Base-by-base conservation (phyloP, 2,113 vertebrate genomes). In the Cathartes aura region DNA sequence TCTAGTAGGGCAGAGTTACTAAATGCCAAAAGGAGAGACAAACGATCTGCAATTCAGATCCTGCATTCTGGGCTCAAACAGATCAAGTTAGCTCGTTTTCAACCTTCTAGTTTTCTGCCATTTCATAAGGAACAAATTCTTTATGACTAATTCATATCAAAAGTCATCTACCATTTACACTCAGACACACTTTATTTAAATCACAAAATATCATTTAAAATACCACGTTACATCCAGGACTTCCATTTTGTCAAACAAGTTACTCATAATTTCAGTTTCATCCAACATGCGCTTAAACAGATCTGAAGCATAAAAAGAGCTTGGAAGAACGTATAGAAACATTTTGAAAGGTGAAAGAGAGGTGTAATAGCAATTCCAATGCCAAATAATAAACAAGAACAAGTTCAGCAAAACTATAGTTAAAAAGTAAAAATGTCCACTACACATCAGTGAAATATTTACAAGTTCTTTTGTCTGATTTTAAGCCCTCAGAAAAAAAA, bases 1-100 rank as follows among this genome's bases (percentile, higher is more conserved):
- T 92, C 68, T 85, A 96, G 90, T 78, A 92, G 92, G 94, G 93
- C 91, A 97, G 87, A 98, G 94, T 97, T 97, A 95, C 82, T 87
- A 95, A 97, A 98, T 95, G 95, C 67, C 97, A 97, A 90, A 94
- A 84, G 91, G 93, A 96, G 58, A 88, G 72, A 82, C 9, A 48
- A 74, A 74, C 12, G 34, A 93, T 63, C 60, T 85, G 79, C 67
- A 73, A 55, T 62, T 89, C 76, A 64, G 80, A 91, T 87, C 67
- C 78, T 83, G 68, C 27, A 34, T 89, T 89, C 82, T 60, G 62
- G 42, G 19, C 45, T 94, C 72, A 42, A 70, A 42, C 45, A 73
- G 42, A 71, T 40, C 73, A 76, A 86, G 63, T 84, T 80, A 85
- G 60, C 45, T 87, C 2, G 2, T 81, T 53, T 94, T 73, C 66